Evolutionary conservation across 2,888 invertebrate genomes (phyloP), one percentile per base, ranked within the genome.

Genomic region (Acrobasis suavella): DNA sequence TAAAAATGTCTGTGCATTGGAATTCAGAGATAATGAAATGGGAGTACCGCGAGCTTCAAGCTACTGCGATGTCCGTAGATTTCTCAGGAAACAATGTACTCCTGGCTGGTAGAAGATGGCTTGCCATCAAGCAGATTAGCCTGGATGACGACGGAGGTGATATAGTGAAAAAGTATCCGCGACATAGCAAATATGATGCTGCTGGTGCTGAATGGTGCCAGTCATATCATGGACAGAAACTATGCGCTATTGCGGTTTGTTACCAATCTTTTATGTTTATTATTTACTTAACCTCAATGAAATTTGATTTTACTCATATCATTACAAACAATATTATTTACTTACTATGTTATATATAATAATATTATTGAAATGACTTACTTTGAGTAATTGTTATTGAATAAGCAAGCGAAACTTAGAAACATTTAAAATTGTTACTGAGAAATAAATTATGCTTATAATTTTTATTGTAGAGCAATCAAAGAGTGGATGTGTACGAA

Each of bases 181-280:
- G 97, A 17, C 96, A 97, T 78, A 98, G 97, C 80, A 98, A 98
- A 91, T 98, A 98, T 87, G 98, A 98, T 83, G 97, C 98, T 0
- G 96, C 96, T 6, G 96, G 97, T 14, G 97, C 98, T 0, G 98
- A 98, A 89, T 98, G 98, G 96, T 98, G 97, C 81, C 97, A 97
- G 60, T 96, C 96, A 50, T 92, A 94, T 62, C 93, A 95, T 60
- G 95, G 96, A 63, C 95, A 95, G 79, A 96, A 96, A 76, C 92
- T 96, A 39, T 97, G 97, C 87, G 97, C 97, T 55, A 96, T 98
- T 74, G 97, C 98, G 66, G 98, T 98, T 89, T 75, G 78, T 79
- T 68, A 64, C 68, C 58, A 60, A 56, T 65, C 58, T 56, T 32
- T 16, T 60, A 52, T 58, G 46, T n/a, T 12, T 46, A 46, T 6